Percentiles rank a stretch among this genome's conserved stretches.
phyloP scores from a whole-genome alignment of 2,797 vertebrate species.

The Salarias fasciatus region DNA sequence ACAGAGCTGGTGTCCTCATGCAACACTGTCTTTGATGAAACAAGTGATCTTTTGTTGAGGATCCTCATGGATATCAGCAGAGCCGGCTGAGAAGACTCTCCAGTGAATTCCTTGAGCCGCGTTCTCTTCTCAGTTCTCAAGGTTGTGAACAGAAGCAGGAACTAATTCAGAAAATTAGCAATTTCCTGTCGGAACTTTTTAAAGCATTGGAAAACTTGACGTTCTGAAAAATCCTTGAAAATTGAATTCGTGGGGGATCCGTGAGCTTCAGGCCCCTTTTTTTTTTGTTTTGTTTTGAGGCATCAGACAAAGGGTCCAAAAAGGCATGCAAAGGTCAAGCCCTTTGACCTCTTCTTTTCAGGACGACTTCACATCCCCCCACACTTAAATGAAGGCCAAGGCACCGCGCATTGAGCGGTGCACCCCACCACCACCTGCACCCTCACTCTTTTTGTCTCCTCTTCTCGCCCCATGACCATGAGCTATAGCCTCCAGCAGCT shows the following conservation, averaged over 20 bases:
- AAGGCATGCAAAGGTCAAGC: constrained; percentile 68
- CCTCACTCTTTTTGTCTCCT: constrained; percentile 61
- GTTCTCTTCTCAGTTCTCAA: constrained; percentile 2
- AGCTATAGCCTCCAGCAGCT: constrained; percentile 69
- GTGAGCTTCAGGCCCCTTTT: constrained; percentile 17
- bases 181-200: neutral
- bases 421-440: constrained; percentile 21
- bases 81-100: neutral
- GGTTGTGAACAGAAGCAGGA: constrained; percentile 16
- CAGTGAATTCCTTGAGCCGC: constrained; percentile 6
- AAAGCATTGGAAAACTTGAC: neutral
- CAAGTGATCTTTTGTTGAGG: constrained; percentile 2
- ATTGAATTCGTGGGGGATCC: neutral
- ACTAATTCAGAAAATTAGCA: neutral
- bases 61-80: neutral
- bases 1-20: constrained; percentile 6
- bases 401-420: constrained; percentile 51
- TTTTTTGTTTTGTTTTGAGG: constrained; percentile 31
- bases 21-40: constrained; percentile 20
- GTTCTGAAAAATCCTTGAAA: neutral
- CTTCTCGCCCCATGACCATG: constrained; percentile 53
- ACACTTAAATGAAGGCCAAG: constrained; percentile 64
- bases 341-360: constrained; percentile 67
- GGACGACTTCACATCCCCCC: constrained; percentile 50
- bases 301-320: constrained; percentile 64